These are phyloP conservation scores for Apodemia zela DNA, from an alignment of 2,888 invertebrate genomes.

Conservation along the genomic window DNA sequence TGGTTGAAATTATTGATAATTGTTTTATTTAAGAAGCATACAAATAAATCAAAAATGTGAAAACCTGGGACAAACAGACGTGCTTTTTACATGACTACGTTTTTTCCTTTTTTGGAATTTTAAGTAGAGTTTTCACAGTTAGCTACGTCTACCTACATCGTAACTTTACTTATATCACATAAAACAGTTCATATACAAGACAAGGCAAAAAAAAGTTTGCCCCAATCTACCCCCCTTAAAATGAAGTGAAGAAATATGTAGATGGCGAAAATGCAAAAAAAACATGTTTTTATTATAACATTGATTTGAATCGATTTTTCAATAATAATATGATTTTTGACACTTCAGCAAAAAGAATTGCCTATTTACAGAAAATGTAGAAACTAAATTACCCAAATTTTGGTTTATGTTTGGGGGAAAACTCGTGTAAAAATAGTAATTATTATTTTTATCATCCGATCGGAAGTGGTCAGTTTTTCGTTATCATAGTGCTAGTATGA, in stretches of 20 bases:
- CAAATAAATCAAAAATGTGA: not conserved
- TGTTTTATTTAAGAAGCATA: not conserved
- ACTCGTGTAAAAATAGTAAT: not conserved
- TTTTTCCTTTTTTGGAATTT: not conserved
- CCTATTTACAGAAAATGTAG: not conserved
- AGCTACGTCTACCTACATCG: not conserved
- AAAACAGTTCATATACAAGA: not conserved
- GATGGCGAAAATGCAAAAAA: not conserved
- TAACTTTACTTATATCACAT: not conserved
- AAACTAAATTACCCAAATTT: slow-evolving; percentile 3
- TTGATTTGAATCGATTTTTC: not conserved
- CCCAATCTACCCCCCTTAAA: not conserved
- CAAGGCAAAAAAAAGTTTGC: not conserved
- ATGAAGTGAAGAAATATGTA: slow-evolving; percentile 1
- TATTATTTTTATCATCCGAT: not conserved
- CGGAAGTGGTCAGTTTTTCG: not conserved
- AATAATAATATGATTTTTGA: not conserved
- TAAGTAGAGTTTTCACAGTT: not conserved
- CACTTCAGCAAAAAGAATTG: not conserved
- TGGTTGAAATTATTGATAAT: slow-evolving; percentile 1
- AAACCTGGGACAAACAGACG: not conserved
- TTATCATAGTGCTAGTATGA: not conserved
- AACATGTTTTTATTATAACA: not conserved
- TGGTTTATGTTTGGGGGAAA: not conserved
- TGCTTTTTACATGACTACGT: not conserved